Evolutionary conservation across 2,113 vertebrate genomes (phyloP), one percentile per base, ranked within the genome.

Genomic region (Paralichthys olivaceus): DNA sequence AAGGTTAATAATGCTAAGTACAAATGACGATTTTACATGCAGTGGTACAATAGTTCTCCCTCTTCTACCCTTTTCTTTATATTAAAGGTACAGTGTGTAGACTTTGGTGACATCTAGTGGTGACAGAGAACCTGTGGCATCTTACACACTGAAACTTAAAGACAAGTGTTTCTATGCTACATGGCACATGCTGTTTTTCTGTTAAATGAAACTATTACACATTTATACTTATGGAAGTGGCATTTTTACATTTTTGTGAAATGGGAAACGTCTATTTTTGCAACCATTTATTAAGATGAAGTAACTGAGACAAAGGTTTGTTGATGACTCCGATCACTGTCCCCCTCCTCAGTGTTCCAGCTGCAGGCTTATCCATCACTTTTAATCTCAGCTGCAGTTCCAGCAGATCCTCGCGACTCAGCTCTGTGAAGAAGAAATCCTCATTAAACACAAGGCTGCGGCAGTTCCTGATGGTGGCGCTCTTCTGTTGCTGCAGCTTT

Each of bases 341-440:
- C 17, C 68, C 91, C 26, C 91, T 84, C 63, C 83, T 92, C 51
- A 94, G 64, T 2, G 80, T 65, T 64, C 84, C 86, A 34, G 80
- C 20, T 45, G 79, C 75, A 59, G 87, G 61, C 71, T 93, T 94
- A 72, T 91, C 84, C 68, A 94, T 29, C 22, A 94, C 89, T 84
- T 94, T 94, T 20, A 94, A 29, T 62, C 81, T 87, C 47, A 95
- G 89, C 49, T 91, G 72, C 73, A 93, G 79, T 13, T 74, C 75
- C 57, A 28, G n/a, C 51, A 95, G 69, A 43, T 79, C 80, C 9
- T 86, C 75, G 3, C 65, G 79, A n/a, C 69, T 85, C 51, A 93
- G 90, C 40, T 90, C 88, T 8, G 87, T 93, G 64, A 94, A 95
- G 84, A 90, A 94, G 84, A 95, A 95, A 54, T 94, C 94, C 77